Conservation (phyloP, 2,113 vertebrate species). For the Varanus komodoensis region DNA sequence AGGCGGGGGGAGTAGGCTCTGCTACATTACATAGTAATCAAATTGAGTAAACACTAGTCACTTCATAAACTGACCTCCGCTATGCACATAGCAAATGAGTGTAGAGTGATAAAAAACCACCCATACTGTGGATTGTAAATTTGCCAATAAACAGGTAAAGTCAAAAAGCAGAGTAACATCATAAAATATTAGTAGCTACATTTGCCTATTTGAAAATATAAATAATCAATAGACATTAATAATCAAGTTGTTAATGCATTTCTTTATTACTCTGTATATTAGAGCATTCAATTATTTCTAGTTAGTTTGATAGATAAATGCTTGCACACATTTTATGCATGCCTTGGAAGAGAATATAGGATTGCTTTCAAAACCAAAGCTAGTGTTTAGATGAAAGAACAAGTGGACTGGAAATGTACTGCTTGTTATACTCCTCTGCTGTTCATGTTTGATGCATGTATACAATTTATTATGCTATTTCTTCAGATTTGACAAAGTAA, state of each 20-base stretch:
- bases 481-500: slow-evolving; percentile 87
- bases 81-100: slow-evolving; percentile 73
- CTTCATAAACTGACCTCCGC: slow-evolving; percentile 75
- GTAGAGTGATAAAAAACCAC: slow-evolving; percentile 72
- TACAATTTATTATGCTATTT: slow-evolving; percentile 86
- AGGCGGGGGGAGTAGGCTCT: slow-evolving; percentile 44
- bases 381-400: slow-evolving; percentile 76
- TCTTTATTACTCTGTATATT: slow-evolving; percentile 82
- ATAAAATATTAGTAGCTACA: slow-evolving; percentile 75
- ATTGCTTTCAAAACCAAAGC: slow-evolving; percentile 78
- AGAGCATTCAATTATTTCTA: slow-evolving; percentile 84
- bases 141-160: slow-evolving; percentile 82
- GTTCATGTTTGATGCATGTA: slow-evolving; percentile 83
- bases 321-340: slow-evolving; percentile 73
- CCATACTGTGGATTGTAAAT: slow-evolving; percentile 75
- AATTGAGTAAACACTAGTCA: slow-evolving; percentile 74
- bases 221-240: slow-evolving; percentile 86
- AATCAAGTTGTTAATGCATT: slow-evolving; percentile 78
- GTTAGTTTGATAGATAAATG: slow-evolving; percentile 84
- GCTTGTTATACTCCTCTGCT: slow-evolving; percentile 79
- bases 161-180: slow-evolving; percentile 73
- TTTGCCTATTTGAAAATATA: slow-evolving; percentile 79
- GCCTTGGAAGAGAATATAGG: slow-evolving; percentile 70
- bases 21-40: slow-evolving; percentile 80
- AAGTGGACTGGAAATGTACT: slow-evolving; percentile 81